Evolutionary conservation across 2,113 vertebrate genomes (phyloP), one percentile per base, ranked within the genome.

Genomic region (Rhombomys opimus): DNA sequence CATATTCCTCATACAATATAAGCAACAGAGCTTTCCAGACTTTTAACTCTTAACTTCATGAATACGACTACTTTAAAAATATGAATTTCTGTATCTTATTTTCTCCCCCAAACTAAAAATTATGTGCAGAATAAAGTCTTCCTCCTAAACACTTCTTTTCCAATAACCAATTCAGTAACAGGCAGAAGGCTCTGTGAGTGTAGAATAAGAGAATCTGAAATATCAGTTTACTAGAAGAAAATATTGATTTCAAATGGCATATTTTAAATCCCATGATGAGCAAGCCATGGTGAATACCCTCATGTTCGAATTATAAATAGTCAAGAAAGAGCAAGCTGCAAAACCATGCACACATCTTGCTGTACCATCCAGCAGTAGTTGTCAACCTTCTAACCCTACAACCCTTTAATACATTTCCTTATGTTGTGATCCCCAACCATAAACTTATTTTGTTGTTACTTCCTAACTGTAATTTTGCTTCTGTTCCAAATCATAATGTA

Each of bases 251-350:
- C 5, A 57, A 70, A 77, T 52, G 77, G 78, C 23, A 30, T 75
- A 84, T 76, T 76, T 61, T 67, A 95, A 94, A 88, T 92, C 25
- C 95, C 70, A 95, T 87, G 82, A 89, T 59, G 22, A 88, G 12
- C 22, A 95, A 91, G 22, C 76, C 30, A 88, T 4, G 5, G 25
- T 78, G 63, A 88, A 63, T 72, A 80, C 3, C 27, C 10, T 59
- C 68, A 73, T 72, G 18, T 61, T 89, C 52, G 85, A 90, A 87
- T 27, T 57, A 73, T 17, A 67, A 65, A 88, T 1, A 75, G 46
- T 76, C 46, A 93, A 86, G 25, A 95, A 95, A 65, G 0, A 75
- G 7, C 4, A 70, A 35, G 18, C 35, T 73, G 72, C 54, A 52
- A 73, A 80, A 87, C 25, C 7, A 86, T 2, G 50, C 5, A 59